phyloP scores from a whole-genome alignment of 2,888 invertebrate genomes.

The Eupithecia pulchellata region DNA sequence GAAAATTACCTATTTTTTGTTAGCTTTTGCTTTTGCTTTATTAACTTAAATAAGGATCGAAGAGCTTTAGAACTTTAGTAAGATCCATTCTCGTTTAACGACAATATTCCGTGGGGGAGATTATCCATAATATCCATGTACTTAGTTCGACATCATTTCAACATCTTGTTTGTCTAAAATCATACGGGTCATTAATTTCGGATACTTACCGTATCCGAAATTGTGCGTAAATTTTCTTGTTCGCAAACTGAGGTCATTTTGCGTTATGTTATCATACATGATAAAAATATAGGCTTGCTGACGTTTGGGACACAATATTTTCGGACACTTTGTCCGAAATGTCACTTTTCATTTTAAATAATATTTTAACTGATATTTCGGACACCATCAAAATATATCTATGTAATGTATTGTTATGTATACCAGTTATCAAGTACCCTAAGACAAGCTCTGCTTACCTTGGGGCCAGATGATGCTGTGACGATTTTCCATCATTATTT shows the following conservation, averaged over 20 bases:
- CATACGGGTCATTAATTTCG: background rate
- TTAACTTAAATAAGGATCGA: background rate
- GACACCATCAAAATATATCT: too few relatives aligned
- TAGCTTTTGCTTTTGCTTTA: background rate
- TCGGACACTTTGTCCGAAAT: too few relatives aligned
- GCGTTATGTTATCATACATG: too few relatives aligned
- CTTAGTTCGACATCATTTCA: constrained; percentile 3
- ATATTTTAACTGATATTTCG: too few relatives aligned
- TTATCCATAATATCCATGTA: background rate
- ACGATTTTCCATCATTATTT: too few relatives aligned
- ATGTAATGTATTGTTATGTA: too few relatives aligned
- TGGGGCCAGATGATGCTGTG: too few relatives aligned
- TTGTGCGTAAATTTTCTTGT: background rate
- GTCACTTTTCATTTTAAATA: too few relatives aligned
- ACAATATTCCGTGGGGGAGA: background rate
- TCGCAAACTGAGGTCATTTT: background rate
- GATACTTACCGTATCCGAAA: background rate
- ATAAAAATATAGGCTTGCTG: too few relatives aligned
- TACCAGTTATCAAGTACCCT: too few relatives aligned
- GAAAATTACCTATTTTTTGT: background rate
- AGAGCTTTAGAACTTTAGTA: background rate
- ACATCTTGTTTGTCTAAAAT: background rate
- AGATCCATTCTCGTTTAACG: background rate
- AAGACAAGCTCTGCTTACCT: too few relatives aligned
- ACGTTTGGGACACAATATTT: too few relatives aligned